Conservation (phyloP, 2,797 vertebrate species). For the Poecilia picta region DNA sequence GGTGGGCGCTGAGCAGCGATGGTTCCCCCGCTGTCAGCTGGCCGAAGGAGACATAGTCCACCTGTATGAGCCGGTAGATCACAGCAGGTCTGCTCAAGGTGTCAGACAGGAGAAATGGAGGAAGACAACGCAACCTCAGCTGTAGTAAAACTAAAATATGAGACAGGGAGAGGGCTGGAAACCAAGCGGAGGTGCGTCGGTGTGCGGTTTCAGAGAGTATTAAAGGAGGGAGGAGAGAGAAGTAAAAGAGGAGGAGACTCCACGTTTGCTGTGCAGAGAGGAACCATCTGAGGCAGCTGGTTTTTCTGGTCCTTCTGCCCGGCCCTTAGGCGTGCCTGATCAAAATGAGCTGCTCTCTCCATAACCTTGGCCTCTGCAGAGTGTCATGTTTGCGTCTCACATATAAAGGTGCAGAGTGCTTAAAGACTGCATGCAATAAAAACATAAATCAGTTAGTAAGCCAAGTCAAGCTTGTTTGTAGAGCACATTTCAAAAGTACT, state of each 20-base stretch:
- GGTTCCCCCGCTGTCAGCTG: conserved; percentile 65
- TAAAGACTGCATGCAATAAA: not conserved
- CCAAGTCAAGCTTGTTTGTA: too few species aligned
- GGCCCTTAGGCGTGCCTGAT: conserved; percentile 70
- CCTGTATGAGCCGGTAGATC: conserved; percentile 20
- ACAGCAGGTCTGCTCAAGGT: conserved; percentile 9
- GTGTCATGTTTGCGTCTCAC: conserved; percentile 16
- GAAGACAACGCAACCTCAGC: conserved; percentile 2
- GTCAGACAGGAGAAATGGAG: conserved; percentile 1
- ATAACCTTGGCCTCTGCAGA: conserved; percentile 20
- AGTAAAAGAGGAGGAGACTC: conserved; percentile 52
- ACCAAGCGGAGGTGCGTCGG: conserved; percentile 20
- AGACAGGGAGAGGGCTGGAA: not conserved
- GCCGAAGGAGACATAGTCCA: conserved; percentile 76
- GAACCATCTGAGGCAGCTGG: conserved; percentile 74
- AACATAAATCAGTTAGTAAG: not conserved
- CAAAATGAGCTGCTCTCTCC: conserved; percentile 41
- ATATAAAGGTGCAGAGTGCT: not conserved
- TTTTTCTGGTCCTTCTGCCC: conserved; percentile 81
- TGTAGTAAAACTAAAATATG: conserved; percentile 5
- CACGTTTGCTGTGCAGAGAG: conserved; percentile 35
- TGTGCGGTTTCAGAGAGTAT: conserved; percentile 43
- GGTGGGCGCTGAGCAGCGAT: conserved; percentile 58
- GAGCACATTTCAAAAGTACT: too few species aligned
- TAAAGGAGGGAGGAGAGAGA: conserved; percentile 40